Conservation (phyloP, 2,797 vertebrate species). For the Gymnoscopelus microlampas region DNA sequence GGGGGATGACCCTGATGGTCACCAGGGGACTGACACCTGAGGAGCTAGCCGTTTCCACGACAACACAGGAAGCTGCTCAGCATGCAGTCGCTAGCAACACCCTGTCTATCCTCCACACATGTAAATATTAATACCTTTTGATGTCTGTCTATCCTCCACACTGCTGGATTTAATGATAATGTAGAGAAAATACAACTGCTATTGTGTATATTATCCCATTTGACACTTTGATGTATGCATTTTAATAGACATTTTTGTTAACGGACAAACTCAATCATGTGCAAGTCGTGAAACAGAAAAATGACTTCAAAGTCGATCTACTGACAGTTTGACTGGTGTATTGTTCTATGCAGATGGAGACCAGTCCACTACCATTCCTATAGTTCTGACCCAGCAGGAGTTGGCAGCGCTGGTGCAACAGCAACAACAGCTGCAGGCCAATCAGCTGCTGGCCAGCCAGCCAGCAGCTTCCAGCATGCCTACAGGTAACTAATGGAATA, state of each 20-base stretch:
- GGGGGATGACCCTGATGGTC: constrained; percentile 83
- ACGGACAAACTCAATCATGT: too few relatives aligned
- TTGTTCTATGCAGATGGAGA: constrained; percentile 64
- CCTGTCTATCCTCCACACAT: constrained; percentile 68
- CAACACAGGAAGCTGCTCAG: constrained; percentile 90
- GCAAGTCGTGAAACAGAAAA: too few relatives aligned
- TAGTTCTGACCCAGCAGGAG: constrained; percentile 91
- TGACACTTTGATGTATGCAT: too few relatives aligned
- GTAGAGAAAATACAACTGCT: too few relatives aligned
- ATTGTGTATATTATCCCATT: too few relatives aligned
- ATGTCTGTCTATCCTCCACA: background rate
- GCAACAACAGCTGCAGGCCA: constrained; percentile 85
- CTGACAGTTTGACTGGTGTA: too few relatives aligned
- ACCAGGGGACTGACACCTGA: constrained; percentile 88
- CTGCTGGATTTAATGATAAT: too few relatives aligned
- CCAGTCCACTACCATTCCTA: constrained; percentile 87
- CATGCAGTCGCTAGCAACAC: constrained; percentile 78
- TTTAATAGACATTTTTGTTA: too few relatives aligned
- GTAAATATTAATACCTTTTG: constrained; percentile 71
- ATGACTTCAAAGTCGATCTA: too few relatives aligned
- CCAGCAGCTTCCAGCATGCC: constrained; percentile 76
- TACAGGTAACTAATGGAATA: too few relatives aligned
- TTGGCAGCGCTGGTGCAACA: constrained; percentile 90
- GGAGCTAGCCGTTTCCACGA: constrained; percentile 90
- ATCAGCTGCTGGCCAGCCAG: constrained; percentile 80